Evolutionary conservation across 2,797 vertebrate species (phyloP), one percentile per base, ranked within the genome.

Genomic region (Thripadectes ignobilis): DNA sequence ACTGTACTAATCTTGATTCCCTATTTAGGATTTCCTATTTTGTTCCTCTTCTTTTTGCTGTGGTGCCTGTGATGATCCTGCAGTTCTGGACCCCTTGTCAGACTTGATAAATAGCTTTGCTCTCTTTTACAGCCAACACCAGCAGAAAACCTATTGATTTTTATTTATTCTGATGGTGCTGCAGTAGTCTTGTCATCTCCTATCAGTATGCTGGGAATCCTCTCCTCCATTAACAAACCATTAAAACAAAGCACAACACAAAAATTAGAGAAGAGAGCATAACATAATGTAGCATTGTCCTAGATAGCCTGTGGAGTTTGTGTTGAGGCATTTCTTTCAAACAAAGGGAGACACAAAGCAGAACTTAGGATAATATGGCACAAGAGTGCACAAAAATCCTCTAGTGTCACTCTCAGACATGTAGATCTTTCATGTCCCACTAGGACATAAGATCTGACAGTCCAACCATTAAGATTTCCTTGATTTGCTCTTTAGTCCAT

Each of bases 91-190:
- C 83, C 81, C 49, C 85, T 93, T 97, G 97, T 97, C 96, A 94
- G 85, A 74, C 79, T 95, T 97, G 96, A 97, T 97, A 95, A 96
- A 97, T 97, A 95, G 92, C 75, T 95, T 93, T 94, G n/a, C 78
- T 97, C 65, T 89, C 89, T 88, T 93, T 93, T 96, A 86, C 92
- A 94, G 93, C 93, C 88, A 96, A 92, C 96, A 91, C 90, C 67
- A 95, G 92, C 94, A 95, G 91, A 96, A 97, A 97, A 81, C 63
- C 78, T 98, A 98, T 98, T 98, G 98, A 98, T 98, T 98, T 98
- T 98, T 97, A 98, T 98, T 98, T 98, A 96, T 96, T 97, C 85
- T 97, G 92, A 96, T 96, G 54, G 86, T 88, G 82, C 95, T 97
- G 97, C 97, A 95, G 97, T 97, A 95, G 96, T 97, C 94, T 97